phyloP scores from a whole-genome alignment of 2,888 invertebrate genomes.

The Notocelia uddmanniana region DNA sequence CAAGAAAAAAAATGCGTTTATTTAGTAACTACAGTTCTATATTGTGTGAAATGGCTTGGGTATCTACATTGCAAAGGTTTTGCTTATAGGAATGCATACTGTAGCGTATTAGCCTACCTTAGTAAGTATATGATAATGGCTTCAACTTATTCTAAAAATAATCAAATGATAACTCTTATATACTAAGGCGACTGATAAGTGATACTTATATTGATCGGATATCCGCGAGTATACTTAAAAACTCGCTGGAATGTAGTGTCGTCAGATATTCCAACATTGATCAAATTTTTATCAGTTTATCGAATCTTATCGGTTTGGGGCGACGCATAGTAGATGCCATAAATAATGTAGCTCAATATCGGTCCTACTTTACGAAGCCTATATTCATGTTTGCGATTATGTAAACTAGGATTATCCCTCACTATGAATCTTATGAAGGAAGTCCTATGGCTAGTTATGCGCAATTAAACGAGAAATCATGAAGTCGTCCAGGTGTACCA shows the following conservation, averaged over 20 bases:
- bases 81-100: slow-evolving; percentile 36
- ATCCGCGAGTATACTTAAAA: background rate
- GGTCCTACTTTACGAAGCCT: background rate
- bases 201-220: slow-evolving; percentile 9
- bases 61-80: slow-evolving; percentile 22
- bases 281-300: slow-evolving; percentile 36
- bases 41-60: slow-evolving; percentile 25
- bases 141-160: background rate
- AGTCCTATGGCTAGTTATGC: too few species aligned
- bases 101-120: slow-evolving; percentile 16
- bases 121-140: slow-evolving; percentile 8
- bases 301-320: slow-evolving; percentile 30
- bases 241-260: slow-evolving; percentile 22
- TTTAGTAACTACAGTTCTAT: slow-evolving; percentile 5
- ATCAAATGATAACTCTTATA: background rate
- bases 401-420: too few species aligned
- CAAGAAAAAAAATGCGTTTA: slow-evolving; percentile 8
- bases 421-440: too few species aligned
- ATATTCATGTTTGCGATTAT: background rate
- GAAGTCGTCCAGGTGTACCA: too few species aligned
- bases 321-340: slow-evolving; percentile 5
- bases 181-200: background rate
- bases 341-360: slow-evolving; percentile 1
- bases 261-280: slow-evolving; percentile 29
- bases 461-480: too few species aligned